A percentile compares a stretch with the other conserved stretches of the same genome.
These are phyloP conservation scores for Oreochromis grahami DNA, from an alignment of 2,797 vertebrate species.

Conservation along the genomic window DNA sequence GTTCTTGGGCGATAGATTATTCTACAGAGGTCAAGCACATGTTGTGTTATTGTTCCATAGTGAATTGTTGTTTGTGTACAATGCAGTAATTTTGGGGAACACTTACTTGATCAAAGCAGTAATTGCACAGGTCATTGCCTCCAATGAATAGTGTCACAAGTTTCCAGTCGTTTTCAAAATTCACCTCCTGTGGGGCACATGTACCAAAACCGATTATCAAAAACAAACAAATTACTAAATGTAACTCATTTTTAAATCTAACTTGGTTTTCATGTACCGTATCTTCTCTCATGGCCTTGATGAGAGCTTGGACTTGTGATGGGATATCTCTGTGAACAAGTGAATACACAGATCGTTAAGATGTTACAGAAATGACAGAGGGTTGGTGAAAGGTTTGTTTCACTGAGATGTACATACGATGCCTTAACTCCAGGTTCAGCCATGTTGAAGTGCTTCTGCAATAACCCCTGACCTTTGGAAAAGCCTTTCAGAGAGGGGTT, in stretches of 20 bases:
- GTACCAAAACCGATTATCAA: background rate
- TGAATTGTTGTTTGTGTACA: background rate
- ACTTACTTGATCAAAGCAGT: conserved; percentile 84
- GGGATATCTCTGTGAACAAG: conserved; percentile 76
- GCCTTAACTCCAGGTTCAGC: conserved; percentile 75
- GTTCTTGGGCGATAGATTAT: conserved; percentile 73
- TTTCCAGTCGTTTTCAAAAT: conserved; percentile 90
- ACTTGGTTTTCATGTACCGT: conserved; percentile 48
- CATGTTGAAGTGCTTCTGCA: conserved; percentile 81
- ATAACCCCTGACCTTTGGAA: conserved; percentile 67
- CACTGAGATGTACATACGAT: conserved; percentile 66
- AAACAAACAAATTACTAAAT: background rate
- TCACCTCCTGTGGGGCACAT: conserved; percentile 72
- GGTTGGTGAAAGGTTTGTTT: background rate
- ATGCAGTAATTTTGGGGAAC: background rate
- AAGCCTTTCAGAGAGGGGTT: conserved; percentile 82
- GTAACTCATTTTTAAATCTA: background rate
- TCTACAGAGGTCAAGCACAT: conserved; percentile 58
- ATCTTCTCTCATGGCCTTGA: conserved; percentile 78
- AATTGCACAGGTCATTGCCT: conserved; percentile 83
- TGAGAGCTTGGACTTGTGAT: conserved; percentile 73
- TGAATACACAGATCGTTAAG: background rate
- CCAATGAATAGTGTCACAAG: conserved; percentile 87
- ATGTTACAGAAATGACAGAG: background rate
- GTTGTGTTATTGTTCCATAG: background rate